Evolutionary conservation across 2,888 invertebrate genomes (phyloP), one percentile per base, ranked within the genome.

Genomic region (Actias luna): DNA sequence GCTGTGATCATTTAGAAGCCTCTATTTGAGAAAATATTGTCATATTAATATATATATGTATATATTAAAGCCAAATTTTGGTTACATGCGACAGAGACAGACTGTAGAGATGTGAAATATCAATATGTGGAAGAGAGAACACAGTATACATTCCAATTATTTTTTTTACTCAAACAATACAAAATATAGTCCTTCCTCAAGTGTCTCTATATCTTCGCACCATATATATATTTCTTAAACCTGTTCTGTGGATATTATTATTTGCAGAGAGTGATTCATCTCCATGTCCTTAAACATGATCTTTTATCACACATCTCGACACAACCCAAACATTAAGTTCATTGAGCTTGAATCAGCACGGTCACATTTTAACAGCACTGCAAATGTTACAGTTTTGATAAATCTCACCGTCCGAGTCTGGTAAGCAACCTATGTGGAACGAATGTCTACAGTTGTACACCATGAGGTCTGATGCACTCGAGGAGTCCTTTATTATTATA

Each of bases 391-490:
- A 93, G 67, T 73, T 78, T 62, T 81, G 77, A 68, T 81, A 82
- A 64, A 80, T 77, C 16, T 76, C 79, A 36, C 85, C 86, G 5
- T 39, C 42, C 16, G 18, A 7, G 18, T 85, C 93, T 0, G 95
- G 95, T 69, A 98, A 88, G 84, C 98, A 98, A 65, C 95, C 95
- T 82, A 96, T 95, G 83, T 98, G 98, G 85, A 98, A 98, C 10
- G 95, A 94, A 88, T 99, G 98, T 69, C 96, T 95, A 83, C 98
- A 99, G 82, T 96, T 96, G 83, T 98, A 99, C 63, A 97, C 94
- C 71, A 96, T 93, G 64, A 98, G 88, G 82, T 96, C 95, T 68
- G 94, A 95, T 33, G 95, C 94, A 64, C 94, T 94, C 0, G 94
- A 93, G 33, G 94, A 88, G 88, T 97, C 97, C 89, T 94, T 95